Conservation (phyloP, 2,888 invertebrate species). For the Byasa hedistus region DNA sequence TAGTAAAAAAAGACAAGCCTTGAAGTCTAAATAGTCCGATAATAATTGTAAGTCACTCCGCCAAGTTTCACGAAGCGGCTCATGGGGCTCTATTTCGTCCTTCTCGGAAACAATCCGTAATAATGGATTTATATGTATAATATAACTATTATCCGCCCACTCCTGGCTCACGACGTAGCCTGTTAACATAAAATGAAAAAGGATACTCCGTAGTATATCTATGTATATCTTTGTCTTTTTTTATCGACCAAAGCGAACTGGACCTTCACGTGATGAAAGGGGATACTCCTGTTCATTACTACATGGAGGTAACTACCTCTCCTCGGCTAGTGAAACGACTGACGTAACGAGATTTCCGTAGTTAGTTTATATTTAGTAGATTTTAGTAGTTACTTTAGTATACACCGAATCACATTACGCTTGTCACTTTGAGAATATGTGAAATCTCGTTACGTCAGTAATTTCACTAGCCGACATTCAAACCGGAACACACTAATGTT, state of each 20-base stretch:
- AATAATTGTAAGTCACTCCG: slow-evolving; percentile 80
- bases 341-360: no score
- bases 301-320: no score
- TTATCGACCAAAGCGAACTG: no score
- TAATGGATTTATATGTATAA: slow-evolving; percentile 80
- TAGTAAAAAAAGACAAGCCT: slow-evolving; percentile 52
- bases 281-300: no score
- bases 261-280: no score
- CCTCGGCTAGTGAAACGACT: no score
- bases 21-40: slow-evolving; percentile 81
- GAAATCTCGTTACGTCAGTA: no score
- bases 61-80: slow-evolving; percentile 76
- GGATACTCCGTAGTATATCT: slow-evolving; percentile 15
- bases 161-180: slow-evolving; percentile 82
- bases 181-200: slow-evolving; percentile 37
- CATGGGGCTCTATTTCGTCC: slow-evolving; percentile 62
- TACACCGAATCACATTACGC: background rate
- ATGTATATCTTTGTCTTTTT: slow-evolving; percentile 2
- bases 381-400: no score
- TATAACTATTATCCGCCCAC: slow-evolving; percentile 79
- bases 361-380: no score
- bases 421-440: background rate
- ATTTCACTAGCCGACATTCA: no score
- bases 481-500: no score
- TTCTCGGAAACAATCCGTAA: slow-evolving; percentile 56